These are phyloP conservation scores for Peromyscus polionotus DNA, from an alignment of 2,113 vertebrate genomes.

Conservation along the genomic window DNA sequence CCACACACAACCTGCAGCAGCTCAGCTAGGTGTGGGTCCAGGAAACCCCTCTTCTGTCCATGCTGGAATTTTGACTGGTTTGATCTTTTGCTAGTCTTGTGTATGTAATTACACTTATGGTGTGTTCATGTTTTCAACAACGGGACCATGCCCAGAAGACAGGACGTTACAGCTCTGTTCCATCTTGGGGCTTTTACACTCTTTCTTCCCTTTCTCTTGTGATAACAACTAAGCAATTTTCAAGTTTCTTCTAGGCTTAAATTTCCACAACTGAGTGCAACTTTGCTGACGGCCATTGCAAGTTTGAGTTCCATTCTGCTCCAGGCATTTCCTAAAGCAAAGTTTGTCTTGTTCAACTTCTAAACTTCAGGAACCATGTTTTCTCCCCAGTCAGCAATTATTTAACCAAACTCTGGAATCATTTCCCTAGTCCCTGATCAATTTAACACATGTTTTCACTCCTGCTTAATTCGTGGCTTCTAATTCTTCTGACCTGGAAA, in stretches of 20 bases:
- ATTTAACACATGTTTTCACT: not conserved
- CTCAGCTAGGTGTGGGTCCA: not conserved
- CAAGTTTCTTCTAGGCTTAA: not conserved
- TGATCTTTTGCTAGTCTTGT: not conserved
- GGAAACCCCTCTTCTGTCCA: not conserved
- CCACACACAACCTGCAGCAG: not conserved
- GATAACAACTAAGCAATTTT: not conserved
- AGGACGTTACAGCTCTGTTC: not conserved
- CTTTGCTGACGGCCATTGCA: not conserved
- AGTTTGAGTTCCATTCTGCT: not conserved
- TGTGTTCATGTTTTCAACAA: not conserved
- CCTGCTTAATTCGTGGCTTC: not conserved
- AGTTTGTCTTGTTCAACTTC: not conserved
- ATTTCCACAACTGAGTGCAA: not conserved
- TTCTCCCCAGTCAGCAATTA: not conserved
- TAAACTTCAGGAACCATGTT: not conserved
- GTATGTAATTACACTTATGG: too few species aligned
- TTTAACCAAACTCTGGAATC: not conserved
- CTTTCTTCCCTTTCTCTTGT: not conserved
- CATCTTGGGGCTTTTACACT: not conserved
- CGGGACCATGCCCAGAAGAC: not conserved
- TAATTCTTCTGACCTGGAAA: not conserved
- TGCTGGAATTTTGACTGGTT: not conserved
- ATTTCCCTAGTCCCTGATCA: not conserved
- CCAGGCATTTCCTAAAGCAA: constrained; percentile 31